A percentile compares a stretch with the other conserved stretches of the same genome.
Evolutionary conservation across 1,140 invertebrate genomes (phyloP).

Genomic region (Nephila pilipes): DNA sequence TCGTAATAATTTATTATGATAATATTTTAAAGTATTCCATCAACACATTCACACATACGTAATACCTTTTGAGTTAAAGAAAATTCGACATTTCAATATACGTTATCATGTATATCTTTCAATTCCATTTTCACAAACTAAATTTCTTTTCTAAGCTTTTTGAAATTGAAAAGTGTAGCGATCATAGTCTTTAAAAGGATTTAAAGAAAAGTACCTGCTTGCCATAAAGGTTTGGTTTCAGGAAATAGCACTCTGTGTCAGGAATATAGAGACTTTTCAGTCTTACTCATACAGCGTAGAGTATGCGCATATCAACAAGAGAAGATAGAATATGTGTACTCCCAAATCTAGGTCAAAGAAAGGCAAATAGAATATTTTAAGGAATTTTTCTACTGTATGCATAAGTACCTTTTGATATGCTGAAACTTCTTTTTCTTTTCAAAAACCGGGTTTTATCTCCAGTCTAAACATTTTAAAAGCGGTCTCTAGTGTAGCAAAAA

Average conservation of each 20-base stretch:
- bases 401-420: not conserved
- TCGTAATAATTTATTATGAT: too few species aligned
- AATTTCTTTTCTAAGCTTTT: too few species aligned
- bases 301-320: slow-evolving; percentile 6
- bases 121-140: too few species aligned
- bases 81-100: too few species aligned
- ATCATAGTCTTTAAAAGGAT: not conserved
- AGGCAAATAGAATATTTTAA: not conserved
- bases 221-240: not conserved
- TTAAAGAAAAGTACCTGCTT: not conserved
- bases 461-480: too few species aligned
- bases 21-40: too few species aligned
- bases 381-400: not conserved
- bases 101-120: too few species aligned
- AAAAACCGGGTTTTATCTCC: too few species aligned
- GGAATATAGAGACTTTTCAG: not conserved
- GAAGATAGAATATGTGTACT: slow-evolving; percentile 1
- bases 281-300: not conserved
- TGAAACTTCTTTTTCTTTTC: not conserved
- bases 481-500: too few species aligned
- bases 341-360: not conserved
- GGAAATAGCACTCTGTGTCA: not conserved
- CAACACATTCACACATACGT: too few species aligned
- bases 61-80: too few species aligned
- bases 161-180: not conserved